These are phyloP conservation scores for Chrysolina haemoptera DNA, from an alignment of 2,888 invertebrate genomes.

Conservation along the genomic window DNA sequence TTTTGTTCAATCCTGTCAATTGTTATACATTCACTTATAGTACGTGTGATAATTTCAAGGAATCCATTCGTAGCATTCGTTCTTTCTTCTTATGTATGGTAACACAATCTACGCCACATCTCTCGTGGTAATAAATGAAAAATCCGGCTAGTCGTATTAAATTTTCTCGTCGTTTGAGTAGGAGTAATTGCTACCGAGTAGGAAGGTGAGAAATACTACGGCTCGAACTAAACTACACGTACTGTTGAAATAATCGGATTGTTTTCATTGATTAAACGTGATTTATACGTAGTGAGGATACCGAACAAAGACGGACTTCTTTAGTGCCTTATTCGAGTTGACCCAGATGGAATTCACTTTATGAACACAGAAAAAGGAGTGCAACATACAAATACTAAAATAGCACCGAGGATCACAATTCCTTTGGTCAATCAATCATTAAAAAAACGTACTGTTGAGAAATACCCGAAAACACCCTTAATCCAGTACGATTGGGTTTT, in stretches of 20 bases:
- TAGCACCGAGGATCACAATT: no score
- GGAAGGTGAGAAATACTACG: slow-evolving; percentile 11
- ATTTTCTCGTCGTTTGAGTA: background rate
- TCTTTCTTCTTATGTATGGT: no score
- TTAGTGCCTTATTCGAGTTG: slow-evolving; percentile 1
- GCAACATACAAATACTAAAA: no score
- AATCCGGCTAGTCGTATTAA: background rate
- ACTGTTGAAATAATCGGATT: background rate
- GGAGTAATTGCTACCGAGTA: slow-evolving; percentile 15
- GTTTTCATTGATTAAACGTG: slow-evolving; percentile 16
- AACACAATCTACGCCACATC: background rate
- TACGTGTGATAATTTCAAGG: no score
- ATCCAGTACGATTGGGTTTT: no score
- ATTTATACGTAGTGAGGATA: background rate
- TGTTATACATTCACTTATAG: no score
- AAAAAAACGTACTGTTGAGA: no score
- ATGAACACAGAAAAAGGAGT: background rate
- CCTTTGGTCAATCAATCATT: no score
- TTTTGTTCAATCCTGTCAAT: no score
- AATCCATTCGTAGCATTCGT: no score
- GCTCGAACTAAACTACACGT: slow-evolving; percentile 7
- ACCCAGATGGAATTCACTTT: background rate
- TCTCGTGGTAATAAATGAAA: background rate
- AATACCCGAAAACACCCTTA: no score
- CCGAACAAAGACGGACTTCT: slow-evolving; percentile 9